A percentile compares a stretch with the other conserved stretches of the same genome.
Conservation (phyloP, 1,140 invertebrate species). For the Drosophila oshimai region DNA sequence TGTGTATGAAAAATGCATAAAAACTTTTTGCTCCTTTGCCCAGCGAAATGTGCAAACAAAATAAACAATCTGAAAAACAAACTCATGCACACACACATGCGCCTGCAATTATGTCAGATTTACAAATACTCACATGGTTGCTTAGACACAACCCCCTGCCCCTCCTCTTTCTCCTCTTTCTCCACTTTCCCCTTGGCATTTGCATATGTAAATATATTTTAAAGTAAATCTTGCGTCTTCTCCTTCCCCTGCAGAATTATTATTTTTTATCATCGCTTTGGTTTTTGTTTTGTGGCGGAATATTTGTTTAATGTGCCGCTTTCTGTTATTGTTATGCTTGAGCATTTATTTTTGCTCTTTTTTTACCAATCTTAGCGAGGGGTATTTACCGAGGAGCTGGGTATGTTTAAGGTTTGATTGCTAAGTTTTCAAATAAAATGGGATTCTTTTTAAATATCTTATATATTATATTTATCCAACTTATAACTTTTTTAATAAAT, state of each 20-base stretch:
- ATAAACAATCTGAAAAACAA: conserved; percentile 55
- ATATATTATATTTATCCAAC: too few species aligned
- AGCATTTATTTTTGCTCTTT: conserved; percentile 24
- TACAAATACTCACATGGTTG: conserved; percentile 55
- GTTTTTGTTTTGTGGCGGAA: conserved; percentile 14
- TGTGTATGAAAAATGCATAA: conserved; percentile 67
- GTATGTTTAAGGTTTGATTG: background rate
- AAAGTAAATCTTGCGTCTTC: conserved; percentile 31
- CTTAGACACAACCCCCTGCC: conserved; percentile 28
- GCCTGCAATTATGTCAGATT: conserved; percentile 61
- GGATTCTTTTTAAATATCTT: too few species aligned
- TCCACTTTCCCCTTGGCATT: conserved; percentile 17
- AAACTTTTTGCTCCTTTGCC: conserved; percentile 60
- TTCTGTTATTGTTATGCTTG: conserved; percentile 33
- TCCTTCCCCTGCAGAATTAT: conserved; percentile 9
- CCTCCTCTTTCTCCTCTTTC: too few species aligned
- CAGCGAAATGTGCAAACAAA: conserved; percentile 61
- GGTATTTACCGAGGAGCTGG: background rate
- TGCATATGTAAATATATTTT: conserved; percentile 56
- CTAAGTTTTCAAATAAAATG: too few species aligned
- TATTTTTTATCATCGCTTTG: conserved; percentile 29
- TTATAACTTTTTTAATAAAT: too few species aligned
- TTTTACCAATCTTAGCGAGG: conserved; percentile 12
- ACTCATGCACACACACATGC: conserved; percentile 9
- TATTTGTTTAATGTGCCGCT: conserved; percentile 45